A percentile compares a stretch with the other conserved stretches of the same genome.
phyloP scores from a whole-genome alignment of 2,888 invertebrate species.

The Crepidodera aurea region DNA sequence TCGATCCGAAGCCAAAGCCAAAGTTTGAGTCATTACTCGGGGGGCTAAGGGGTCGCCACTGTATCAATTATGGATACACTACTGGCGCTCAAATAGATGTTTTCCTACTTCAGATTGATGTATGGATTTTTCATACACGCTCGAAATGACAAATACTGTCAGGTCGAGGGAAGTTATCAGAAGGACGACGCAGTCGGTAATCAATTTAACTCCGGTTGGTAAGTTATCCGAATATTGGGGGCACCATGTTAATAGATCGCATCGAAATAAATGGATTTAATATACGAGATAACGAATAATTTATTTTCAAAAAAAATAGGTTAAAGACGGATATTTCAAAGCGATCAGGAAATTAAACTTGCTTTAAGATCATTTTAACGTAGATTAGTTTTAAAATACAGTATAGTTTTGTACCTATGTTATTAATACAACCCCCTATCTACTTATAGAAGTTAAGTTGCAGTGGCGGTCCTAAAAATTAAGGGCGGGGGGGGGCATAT shows the following conservation, averaged over 20 bases:
- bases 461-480: too few species aligned
- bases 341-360: too few species aligned
- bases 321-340: too few species aligned
- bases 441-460: too few species aligned
- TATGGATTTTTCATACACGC: slow-evolving; percentile 34
- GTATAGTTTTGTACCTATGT: too few species aligned
- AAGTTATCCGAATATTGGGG: neutral
- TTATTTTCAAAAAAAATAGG: too few species aligned
- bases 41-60: slow-evolving; percentile 51
- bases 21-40: slow-evolving; percentile 57
- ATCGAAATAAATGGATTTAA: too few species aligned
- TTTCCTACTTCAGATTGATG: slow-evolving; percentile 38
- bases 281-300: too few species aligned
- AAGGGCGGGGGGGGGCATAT: too few species aligned
- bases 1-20: slow-evolving; percentile 6
- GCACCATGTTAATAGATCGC: neutral
- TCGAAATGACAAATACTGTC: slow-evolving; percentile 14
- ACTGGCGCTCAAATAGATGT: slow-evolving; percentile 42
- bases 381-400: too few species aligned
- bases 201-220: slow-evolving; percentile 1
- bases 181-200: neutral
- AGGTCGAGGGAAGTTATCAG: neutral
- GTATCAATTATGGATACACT: slow-evolving; percentile 59
- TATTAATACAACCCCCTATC: too few species aligned
- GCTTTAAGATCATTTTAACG: too few species aligned